Evolutionary conservation across 1,140 invertebrate genomes (phyloP).

Genomic region (Drosophila aff.): DNA sequence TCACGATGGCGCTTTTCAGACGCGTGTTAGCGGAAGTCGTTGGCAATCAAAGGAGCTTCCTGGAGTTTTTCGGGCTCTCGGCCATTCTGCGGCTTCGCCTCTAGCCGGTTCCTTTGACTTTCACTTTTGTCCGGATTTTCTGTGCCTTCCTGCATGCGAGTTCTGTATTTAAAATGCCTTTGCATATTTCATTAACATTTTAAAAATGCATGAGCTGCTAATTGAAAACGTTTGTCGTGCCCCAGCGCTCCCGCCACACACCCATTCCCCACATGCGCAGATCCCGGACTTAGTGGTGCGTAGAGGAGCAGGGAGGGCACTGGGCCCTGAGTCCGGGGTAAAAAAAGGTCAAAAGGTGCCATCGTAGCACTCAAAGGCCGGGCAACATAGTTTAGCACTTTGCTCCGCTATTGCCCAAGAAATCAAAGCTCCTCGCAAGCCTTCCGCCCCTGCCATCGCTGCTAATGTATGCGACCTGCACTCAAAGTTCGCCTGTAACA

Average conservation of each 20-base stretch:
- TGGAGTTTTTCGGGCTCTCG: conserved; percentile 29
- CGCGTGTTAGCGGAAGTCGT: conserved; percentile 80
- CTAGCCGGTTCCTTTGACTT: conserved; percentile 53
- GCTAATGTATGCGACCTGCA: conserved; percentile 79
- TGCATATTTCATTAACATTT: conserved; percentile 80
- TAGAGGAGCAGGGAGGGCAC: conserved; percentile 31
- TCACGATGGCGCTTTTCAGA: conserved; percentile 59
- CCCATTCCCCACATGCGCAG: conserved; percentile 20
- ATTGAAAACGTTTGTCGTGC: conserved; percentile 84
- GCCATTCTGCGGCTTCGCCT: conserved; percentile 39
- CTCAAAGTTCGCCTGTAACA: conserved; percentile 71
- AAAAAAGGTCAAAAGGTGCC: conserved; percentile 70
- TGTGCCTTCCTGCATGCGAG: conserved; percentile 40
- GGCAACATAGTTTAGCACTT: conserved; percentile 85
- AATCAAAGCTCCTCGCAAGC: conserved; percentile 70
- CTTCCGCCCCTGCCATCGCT: conserved; percentile 9
- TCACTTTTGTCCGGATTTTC: conserved; percentile 53
- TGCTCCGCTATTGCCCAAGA: conserved; percentile 66
- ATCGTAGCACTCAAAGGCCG: conserved; percentile 68
- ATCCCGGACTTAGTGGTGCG: conserved; percentile 51
- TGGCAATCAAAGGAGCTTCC: conserved; percentile 79
- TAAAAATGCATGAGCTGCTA: conserved; percentile 84
- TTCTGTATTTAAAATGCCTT: conserved; percentile 71
- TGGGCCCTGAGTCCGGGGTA: neutral
- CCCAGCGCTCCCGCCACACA: conserved; percentile 45